A percentile compares a stretch with the other conserved stretches of the same genome.
These are phyloP conservation scores for Pitangus sulphuratus DNA, from an alignment of 2,797 vertebrate genomes.

Conservation along the genomic window DNA sequence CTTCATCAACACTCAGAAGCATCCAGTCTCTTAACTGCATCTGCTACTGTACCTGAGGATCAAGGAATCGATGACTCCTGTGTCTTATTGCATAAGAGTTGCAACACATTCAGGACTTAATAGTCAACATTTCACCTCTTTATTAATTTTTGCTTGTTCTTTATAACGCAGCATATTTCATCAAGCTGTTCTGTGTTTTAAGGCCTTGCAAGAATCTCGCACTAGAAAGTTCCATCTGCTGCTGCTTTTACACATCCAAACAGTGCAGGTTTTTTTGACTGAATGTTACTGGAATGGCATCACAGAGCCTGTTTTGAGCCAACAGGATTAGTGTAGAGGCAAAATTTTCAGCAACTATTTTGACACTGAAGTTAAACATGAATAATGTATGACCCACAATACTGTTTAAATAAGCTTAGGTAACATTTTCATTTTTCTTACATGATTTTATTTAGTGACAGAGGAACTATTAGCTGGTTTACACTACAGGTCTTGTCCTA, in stretches of 20 bases:
- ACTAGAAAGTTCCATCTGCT: neutral
- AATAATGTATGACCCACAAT: neutral
- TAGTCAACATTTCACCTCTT: neutral
- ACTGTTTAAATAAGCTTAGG: neutral
- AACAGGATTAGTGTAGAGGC: neutral
- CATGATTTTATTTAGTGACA: neutral
- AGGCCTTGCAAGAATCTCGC: neutral
- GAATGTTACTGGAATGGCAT: neutral
- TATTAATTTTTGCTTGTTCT: neutral
- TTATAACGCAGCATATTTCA: neutral
- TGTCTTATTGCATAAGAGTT: neutral
- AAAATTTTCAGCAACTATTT: neutral
- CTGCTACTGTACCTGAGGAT: neutral
- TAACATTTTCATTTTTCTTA: neutral
- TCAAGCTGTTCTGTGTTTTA: neutral
- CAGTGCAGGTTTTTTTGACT: neutral
- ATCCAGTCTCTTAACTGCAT: neutral
- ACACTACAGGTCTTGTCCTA: neutral
- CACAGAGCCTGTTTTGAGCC: neutral
- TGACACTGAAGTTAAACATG: neutral
- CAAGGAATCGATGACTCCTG: fast-evolving
- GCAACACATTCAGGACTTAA: neutral
- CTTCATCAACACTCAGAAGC: neutral
- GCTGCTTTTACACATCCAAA: neutral
- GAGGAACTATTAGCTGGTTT: neutral